Base-by-base conservation (phyloP, 1,140 invertebrate genomes). In the Homarus americanus region DNA sequence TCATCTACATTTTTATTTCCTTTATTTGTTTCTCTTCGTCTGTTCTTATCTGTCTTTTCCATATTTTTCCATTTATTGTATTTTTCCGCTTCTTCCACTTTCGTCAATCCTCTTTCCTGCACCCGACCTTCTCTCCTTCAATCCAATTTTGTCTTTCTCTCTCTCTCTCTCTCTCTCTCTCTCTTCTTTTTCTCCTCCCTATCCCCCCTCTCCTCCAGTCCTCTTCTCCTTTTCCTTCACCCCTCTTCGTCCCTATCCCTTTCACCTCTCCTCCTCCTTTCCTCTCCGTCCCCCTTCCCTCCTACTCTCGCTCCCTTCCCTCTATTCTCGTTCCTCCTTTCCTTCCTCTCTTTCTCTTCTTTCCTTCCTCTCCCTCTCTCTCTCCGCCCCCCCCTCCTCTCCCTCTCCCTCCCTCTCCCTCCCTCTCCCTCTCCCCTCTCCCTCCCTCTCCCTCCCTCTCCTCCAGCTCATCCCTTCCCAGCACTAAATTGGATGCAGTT, bases 91-190 rank as follows among this genome's bases (percentile, higher is more conserved):
- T 63, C 53, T 63, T 17, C 20, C 53, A 10, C 53, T 63, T 17
- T 63, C 53, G 7, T 17, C 20, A 5, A 3, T 24, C 20, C 20
- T 10, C 53, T 63, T 17, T 63, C 53, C 20, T 17, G 7, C 53
- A 7, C 44, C 12, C 20, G 9, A 15, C 53, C 20, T 17, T 63
- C 53, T 63, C 53, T 63, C 53, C 20, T 17, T 63, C 53, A 10
- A n/a, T 75, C 28, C 3, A 12, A 17, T 32, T 75, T 32, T 40
- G 28, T 17, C 72, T 40, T 1, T 40, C 72, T 17, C 72, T 40
- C 9, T 40, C 72, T 75, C 72, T 40, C 38, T 40, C 72, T 75
- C 72, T 75, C 38, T 40, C 72, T 75, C 32, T 40, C 38, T 40
- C 72, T 40, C 32, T 36, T 32, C 24, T 10, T 40, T 32, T 9